phyloP scores from a whole-genome alignment of 2,888 invertebrate genomes.

The Cremastinae sp. region DNA sequence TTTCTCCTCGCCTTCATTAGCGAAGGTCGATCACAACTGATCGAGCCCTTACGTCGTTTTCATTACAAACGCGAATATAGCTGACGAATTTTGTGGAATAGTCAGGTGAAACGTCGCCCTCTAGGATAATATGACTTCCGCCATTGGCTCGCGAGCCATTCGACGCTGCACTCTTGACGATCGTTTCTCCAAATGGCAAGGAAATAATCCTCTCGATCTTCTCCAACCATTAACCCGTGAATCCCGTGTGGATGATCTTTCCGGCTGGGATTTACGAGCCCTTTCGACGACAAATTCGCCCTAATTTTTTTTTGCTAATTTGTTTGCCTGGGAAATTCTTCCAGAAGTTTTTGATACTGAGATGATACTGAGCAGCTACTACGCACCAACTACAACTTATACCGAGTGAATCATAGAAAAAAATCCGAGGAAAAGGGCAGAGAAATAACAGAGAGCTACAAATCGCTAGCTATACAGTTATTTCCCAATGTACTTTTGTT shows the following conservation, averaged over 20 bases:
- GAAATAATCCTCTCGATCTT: slow-evolving; percentile 44
- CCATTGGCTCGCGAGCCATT: slow-evolving; percentile 42
- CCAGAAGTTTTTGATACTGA: too few relatives aligned
- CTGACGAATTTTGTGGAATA: not conserved
- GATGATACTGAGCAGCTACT: too few relatives aligned
- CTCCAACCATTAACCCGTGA: slow-evolving; percentile 4
- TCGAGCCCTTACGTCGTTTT: slow-evolving; percentile 36
- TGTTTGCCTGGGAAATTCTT: too few relatives aligned
- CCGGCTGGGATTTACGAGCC: not conserved
- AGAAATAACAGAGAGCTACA: slow-evolving; percentile 11
- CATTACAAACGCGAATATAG: slow-evolving; percentile 8
- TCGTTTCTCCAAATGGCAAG: slow-evolving; percentile 36
- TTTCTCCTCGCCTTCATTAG: slow-evolving; percentile 73
- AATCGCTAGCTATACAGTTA: not conserved
- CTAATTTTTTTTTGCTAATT: slow-evolving; percentile 31
- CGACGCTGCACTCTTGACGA: slow-evolving; percentile 18
- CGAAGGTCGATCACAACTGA: slow-evolving; percentile 67
- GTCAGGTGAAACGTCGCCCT: slow-evolving; percentile 41
- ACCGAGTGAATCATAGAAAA: slow-evolving; percentile 7
- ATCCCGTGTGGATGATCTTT: slow-evolving; percentile 3
- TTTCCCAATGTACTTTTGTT: slow-evolving; percentile 36
- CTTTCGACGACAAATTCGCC: slow-evolving; percentile 27
- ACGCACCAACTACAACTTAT: too few relatives aligned
- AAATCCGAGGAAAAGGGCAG: slow-evolving; percentile 5
- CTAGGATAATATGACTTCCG: not conserved